A percentile compares a stretch with the other conserved stretches of the same genome.
Conservation (phyloP, 1,140 invertebrate genomes). For the Hesperophylax magnus region DNA sequence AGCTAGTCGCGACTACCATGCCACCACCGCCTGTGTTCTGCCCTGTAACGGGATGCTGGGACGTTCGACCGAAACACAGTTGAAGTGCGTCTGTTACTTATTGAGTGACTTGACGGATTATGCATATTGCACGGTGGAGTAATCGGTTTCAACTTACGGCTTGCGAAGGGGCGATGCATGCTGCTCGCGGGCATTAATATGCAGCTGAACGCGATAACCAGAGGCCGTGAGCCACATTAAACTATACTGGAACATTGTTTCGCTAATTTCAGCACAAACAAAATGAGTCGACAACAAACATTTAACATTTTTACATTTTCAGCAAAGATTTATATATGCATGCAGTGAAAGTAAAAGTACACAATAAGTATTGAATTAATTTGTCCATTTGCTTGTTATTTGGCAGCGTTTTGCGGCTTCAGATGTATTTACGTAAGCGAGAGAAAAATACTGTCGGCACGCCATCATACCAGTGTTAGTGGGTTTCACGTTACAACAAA, state of each 20-base stretch:
- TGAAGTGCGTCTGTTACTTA: background rate
- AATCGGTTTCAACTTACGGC: too few relatives aligned
- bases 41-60: background rate
- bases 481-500: too few relatives aligned
- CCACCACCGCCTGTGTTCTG: background rate
- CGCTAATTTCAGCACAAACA: too few relatives aligned
- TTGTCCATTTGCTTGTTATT: too few relatives aligned
- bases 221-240: conserved; percentile 1
- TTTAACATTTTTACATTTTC: too few relatives aligned
- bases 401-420: background rate
- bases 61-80: background rate
- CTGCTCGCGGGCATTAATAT: background rate
- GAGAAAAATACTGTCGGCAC: background rate
- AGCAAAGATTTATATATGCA: too few relatives aligned
- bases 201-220: background rate
- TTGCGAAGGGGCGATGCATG: background rate
- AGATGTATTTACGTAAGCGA: background rate
- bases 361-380: too few relatives aligned
- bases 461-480: too few relatives aligned
- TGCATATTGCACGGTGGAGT: background rate
- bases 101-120: background rate
- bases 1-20: too few relatives aligned
- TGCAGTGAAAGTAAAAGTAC: too few relatives aligned
- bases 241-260: too few relatives aligned
- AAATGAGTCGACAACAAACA: too few relatives aligned